Evolutionary conservation across 2,113 vertebrate species (phyloP).

Genomic region (Engystomops pustulosus): DNA sequence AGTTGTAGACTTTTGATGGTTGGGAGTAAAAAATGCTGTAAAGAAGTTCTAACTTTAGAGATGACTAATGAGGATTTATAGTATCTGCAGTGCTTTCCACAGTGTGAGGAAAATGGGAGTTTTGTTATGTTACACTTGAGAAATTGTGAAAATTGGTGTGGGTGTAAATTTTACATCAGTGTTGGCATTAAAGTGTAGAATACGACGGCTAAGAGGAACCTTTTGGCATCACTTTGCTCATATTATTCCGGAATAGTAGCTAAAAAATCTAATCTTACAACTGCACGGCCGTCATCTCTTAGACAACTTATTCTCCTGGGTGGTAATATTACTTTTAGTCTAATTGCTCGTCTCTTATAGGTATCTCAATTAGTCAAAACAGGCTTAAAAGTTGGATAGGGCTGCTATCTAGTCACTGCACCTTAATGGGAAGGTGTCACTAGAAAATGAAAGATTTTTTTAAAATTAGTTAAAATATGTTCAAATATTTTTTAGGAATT

Average conservation of each 20-base stretch:
- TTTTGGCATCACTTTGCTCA: background rate
- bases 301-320: background rate
- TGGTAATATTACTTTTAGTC: background rate
- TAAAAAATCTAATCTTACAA: background rate
- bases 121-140: constrained; percentile 23
- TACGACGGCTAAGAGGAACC: background rate
- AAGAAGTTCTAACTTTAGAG: background rate
- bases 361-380: background rate
- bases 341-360: background rate
- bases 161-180: constrained; percentile 6
- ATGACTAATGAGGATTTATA: constrained; percentile 32
- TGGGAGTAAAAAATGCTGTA: no score
- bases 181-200: background rate
- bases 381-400: background rate
- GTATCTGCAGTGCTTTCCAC: constrained; percentile 1
- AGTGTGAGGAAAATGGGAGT: background rate
- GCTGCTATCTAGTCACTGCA: no score
- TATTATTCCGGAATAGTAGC: background rate
- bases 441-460: no score
- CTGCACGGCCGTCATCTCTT: background rate
- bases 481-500: no score
- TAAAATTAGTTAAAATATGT: no score
- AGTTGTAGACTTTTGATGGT: no score
- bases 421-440: no score
- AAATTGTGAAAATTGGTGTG: constrained; percentile 46